A percentile compares a stretch with the other conserved stretches of the same genome.
Evolutionary conservation across 2,888 invertebrate species (phyloP).

Genomic region (Tachina grossa): DNA sequence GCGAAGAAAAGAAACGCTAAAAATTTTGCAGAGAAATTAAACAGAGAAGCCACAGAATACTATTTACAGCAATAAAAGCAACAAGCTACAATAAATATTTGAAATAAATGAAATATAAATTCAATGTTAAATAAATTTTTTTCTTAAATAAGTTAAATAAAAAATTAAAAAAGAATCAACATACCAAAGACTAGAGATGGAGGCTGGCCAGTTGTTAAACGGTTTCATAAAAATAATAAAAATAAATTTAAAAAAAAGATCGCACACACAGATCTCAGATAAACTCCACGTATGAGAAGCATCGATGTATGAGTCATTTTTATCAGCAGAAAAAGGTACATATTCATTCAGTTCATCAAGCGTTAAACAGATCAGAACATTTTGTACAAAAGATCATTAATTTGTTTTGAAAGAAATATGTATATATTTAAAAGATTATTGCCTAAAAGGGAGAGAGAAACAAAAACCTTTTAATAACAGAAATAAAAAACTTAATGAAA

Average conservation of each 20-base stretch:
- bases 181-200: constrained; percentile 30
- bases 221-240: not conserved
- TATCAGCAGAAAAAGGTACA: constrained; percentile 6
- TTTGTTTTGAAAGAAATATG: not conserved
- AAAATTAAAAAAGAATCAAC: constrained; percentile 22
- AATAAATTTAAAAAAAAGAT: constrained; percentile 6
- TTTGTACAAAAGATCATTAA: constrained; percentile 35
- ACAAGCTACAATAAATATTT: constrained; percentile 49
- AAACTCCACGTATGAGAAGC: not conserved
- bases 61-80: constrained; percentile 43
- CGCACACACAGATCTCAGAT: constrained; percentile 9
- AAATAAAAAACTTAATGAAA: not conserved
- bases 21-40: constrained; percentile 59
- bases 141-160: not conserved
- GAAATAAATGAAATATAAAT: constrained; percentile 44
- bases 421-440: constrained; percentile 1
- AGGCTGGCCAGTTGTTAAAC: constrained; percentile 38
- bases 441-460: not conserved
- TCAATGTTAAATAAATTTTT: constrained; percentile 35
- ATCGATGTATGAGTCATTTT: constrained; percentile 36
- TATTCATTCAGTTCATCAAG: constrained; percentile 17
- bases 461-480: not conserved
- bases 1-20: constrained; percentile 4
- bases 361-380: constrained; percentile 35
- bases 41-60: constrained; percentile 63